Evolutionary conservation across 2,888 invertebrate genomes (phyloP).

Genomic region (Nemotelus pantherinus): DNA sequence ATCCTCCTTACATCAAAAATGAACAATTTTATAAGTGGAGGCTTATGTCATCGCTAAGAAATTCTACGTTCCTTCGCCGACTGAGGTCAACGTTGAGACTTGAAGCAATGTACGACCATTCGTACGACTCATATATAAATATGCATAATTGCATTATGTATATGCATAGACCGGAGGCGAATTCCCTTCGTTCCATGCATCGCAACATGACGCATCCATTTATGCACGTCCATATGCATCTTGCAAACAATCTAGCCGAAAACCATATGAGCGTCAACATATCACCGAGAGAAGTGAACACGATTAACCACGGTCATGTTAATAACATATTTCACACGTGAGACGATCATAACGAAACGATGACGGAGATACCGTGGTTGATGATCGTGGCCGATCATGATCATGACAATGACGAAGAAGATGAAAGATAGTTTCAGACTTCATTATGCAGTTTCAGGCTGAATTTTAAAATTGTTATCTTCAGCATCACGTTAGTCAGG

Average conservation of each 20-base stretch:
- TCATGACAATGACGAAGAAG: slow-evolving; percentile 22
- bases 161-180: neutral
- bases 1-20: neutral
- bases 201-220: neutral
- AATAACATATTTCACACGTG: slow-evolving; percentile 24
- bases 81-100: slow-evolving; percentile 14
- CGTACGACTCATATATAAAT: neutral
- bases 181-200: neutral
- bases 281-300: neutral
- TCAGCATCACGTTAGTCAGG: too few relatives aligned
- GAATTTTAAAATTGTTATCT: neutral
- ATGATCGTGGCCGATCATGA: neutral
- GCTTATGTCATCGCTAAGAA: slow-evolving; percentile 31
- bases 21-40: slow-evolving; percentile 13
- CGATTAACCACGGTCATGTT: slow-evolving; percentile 29
- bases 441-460: slow-evolving; percentile 10
- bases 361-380: neutral
- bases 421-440: slow-evolving; percentile 9
- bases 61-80: slow-evolving; percentile 19
- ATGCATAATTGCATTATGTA: slow-evolving; percentile 17
- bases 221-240: too few relatives aligned
- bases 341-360: slow-evolving; percentile 1
- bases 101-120: neutral
- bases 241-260: neutral
- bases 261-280: neutral